Evolutionary conservation across 2,113 vertebrate genomes (phyloP).

Genomic region (Camelus bactrianus): DNA sequence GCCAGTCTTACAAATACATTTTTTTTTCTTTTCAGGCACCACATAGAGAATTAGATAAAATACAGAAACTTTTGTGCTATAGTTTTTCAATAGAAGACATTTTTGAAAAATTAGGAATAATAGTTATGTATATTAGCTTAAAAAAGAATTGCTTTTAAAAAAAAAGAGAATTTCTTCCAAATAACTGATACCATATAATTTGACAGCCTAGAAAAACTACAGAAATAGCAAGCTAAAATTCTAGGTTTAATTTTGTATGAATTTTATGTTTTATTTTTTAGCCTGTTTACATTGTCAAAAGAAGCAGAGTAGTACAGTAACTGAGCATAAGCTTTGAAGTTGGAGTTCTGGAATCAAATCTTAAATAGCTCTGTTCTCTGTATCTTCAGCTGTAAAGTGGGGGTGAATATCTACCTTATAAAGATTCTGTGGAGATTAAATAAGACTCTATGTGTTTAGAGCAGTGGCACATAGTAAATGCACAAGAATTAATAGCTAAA

Average conservation of each 20-base stretch:
- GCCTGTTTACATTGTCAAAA: neutral
- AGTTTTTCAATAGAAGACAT: neutral
- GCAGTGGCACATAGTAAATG: neutral
- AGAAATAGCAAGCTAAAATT: conserved; percentile 4
- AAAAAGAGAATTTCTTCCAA: conserved; percentile 23
- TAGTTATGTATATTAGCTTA: neutral
- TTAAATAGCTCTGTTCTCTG: neutral
- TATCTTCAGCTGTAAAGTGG: neutral
- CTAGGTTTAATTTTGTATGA: neutral
- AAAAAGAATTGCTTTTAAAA: conserved; percentile 17
- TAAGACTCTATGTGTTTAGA: neutral
- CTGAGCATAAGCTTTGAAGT: neutral
- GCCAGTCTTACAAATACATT: neutral
- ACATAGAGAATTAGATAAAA: conserved; percentile 22
- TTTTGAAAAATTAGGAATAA: conserved; percentile 18
- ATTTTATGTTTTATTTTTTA: neutral
- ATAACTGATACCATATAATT: neutral
- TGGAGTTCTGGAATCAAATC: neutral
- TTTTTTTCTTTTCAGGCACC: neutral
- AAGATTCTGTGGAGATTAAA: conserved; percentile 9
- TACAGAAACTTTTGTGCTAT: neutral
- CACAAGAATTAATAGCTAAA: neutral
- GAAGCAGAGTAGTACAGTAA: neutral
- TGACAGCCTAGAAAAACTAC: conserved; percentile 12
- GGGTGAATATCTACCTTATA: neutral